phyloP scores from a whole-genome alignment of 2,888 invertebrate genomes.

The Onchidella celtica region DNA sequence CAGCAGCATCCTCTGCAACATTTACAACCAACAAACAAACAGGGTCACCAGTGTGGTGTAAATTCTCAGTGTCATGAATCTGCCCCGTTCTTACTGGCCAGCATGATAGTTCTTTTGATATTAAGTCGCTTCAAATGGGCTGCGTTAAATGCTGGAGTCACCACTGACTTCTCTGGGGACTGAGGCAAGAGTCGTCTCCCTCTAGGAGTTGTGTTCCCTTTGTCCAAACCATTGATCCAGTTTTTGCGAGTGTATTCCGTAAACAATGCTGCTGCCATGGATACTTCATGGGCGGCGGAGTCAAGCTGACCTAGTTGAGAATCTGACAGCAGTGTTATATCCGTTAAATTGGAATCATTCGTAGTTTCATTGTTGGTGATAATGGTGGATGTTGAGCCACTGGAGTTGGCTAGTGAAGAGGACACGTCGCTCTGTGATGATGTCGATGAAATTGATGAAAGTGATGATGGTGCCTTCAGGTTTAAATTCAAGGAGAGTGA shows the following conservation, averaged over 20 bases:
- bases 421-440: neutral
- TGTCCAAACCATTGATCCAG: neutral
- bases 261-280: constrained; percentile 35
- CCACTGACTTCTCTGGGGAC: constrained; percentile 35
- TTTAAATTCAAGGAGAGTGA: neutral
- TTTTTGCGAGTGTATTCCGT: constrained; percentile 30
- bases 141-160: constrained; percentile 33
- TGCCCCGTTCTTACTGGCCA: neutral
- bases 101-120: constrained; percentile 12
- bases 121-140: constrained; percentile 17
- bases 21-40: no score
- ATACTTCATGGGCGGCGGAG: constrained; percentile 42
- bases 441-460: neutral
- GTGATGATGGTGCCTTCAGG: neutral
- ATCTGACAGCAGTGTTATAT: constrained; percentile 63
- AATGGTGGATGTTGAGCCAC: neutral
- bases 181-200: constrained; percentile 21
- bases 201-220: neutral
- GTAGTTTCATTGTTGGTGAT: constrained; percentile 10
- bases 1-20: no score
- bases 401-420: neutral
- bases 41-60: no score
- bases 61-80: no score
- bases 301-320: constrained; percentile 59
- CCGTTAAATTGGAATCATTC: constrained; percentile 49